These are phyloP conservation scores for Petroica traversi DNA, from an alignment of 2,113 vertebrate genomes.

Conservation along the genomic window DNA sequence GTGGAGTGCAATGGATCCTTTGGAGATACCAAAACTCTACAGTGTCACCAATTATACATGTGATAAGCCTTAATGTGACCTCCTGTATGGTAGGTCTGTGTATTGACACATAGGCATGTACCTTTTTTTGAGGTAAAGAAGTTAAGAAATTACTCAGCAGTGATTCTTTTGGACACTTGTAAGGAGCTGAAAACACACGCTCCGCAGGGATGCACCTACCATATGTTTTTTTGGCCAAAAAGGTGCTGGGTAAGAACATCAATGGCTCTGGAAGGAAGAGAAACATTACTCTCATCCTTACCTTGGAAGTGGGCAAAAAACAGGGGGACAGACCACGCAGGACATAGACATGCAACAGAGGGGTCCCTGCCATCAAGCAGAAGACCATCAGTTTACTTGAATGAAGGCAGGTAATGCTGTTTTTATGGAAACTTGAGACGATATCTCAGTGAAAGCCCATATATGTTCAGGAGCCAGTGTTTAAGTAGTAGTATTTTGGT, in stretches of 20 bases:
- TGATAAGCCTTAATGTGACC: neutral
- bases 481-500: neutral
- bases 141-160: neutral
- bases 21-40: neutral
- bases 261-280: neutral
- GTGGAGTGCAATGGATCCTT: slow-evolving; percentile 28
- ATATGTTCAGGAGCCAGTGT: neutral
- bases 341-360: neutral
- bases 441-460: neutral
- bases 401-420: neutral
- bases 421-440: neutral
- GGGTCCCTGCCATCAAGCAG: neutral
- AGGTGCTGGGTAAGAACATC: neutral
- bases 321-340: neutral
- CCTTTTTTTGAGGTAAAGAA: slow-evolving; percentile 6
- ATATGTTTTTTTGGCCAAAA: neutral
- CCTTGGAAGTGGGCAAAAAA: neutral
- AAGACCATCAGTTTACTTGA: neutral
- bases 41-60: neutral
- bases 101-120: neutral
- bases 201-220: neutral
- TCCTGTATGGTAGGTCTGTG: neutral
- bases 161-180: neutral
- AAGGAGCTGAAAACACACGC: neutral
- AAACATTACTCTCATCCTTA: neutral